phyloP scores from a whole-genome alignment of 2,888 invertebrate genomes.

The Sarcophaga rosellei region DNA sequence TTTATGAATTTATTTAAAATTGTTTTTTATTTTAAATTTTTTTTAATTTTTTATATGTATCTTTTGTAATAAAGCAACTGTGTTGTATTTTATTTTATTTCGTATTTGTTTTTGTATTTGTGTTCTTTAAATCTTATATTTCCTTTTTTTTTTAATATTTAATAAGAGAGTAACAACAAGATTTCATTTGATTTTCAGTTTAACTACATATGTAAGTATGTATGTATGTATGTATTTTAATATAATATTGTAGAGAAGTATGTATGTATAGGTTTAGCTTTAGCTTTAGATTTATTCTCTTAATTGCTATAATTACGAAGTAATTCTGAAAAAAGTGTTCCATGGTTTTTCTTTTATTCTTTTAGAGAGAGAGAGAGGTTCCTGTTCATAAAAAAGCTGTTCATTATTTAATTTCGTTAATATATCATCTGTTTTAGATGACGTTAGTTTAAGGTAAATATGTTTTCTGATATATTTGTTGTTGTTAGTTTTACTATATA shows the following conservation, averaged over 20 bases:
- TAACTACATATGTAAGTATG: not conserved
- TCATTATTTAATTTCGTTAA: not conserved
- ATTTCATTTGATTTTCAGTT: too few relatives aligned
- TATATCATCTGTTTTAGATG: not conserved
- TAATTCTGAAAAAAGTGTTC: not conserved
- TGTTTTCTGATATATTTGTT: conserved; percentile 8
- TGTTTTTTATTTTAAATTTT: not conserved
- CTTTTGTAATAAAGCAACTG: conserved; percentile 59
- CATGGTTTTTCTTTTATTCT: not conserved
- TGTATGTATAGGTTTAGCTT: not conserved
- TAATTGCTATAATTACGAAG: not conserved
- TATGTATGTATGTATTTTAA: conserved; percentile 1
- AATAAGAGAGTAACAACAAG: too few relatives aligned
- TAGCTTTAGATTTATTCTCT: not conserved
- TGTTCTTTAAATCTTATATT: not conserved
- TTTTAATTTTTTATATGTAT: too few relatives aligned
- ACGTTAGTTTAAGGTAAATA: conserved; percentile 1
- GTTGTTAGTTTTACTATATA: not conserved
- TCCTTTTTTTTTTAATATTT: not conserved
- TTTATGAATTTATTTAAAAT: conserved; percentile 45
- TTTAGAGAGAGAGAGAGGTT: not conserved
- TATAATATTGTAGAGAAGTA: not conserved
- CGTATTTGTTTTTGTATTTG: not conserved
- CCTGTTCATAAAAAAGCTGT: conserved; percentile 51
- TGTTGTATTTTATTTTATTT: too few relatives aligned